These are phyloP conservation scores for Stigmatopora nigra DNA, from an alignment of 2,113 vertebrate genomes.

Conservation along the genomic window DNA sequence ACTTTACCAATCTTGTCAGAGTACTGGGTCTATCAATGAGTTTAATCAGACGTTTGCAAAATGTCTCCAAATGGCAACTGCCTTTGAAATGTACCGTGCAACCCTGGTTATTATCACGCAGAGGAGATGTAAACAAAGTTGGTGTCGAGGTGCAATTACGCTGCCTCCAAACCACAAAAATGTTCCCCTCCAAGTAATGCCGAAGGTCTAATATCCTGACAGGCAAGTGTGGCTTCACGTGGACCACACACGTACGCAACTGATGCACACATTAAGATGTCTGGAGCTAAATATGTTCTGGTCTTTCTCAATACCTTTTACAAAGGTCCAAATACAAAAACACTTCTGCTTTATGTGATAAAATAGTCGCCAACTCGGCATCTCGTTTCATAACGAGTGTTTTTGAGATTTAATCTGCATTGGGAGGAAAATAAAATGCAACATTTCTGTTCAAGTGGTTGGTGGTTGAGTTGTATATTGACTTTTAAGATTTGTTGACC, in stretches of 20 bases:
- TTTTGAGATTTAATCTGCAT: background rate
- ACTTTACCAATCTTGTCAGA: constrained; percentile 11
- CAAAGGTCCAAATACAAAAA: constrained; percentile 7
- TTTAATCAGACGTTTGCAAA: constrained; percentile 26
- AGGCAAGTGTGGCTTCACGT: constrained; percentile 33
- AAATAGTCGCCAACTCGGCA: constrained; percentile 13
- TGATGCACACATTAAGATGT: constrained; percentile 55
- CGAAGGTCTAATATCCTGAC: constrained; percentile 53
- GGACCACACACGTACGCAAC: constrained; percentile 48
- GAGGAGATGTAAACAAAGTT: constrained; percentile 57
- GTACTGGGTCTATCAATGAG: constrained; percentile 16
- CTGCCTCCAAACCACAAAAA: constrained; percentile 49
- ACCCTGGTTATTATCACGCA: constrained; percentile 52
- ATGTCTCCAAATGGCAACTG: constrained; percentile 31
- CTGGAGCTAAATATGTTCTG: constrained; percentile 43
- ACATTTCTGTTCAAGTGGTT: background rate
- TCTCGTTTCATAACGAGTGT: background rate
- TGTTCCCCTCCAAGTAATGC: constrained; percentile 48
- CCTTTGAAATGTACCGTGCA: constrained; percentile 32
- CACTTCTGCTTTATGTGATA: constrained; percentile 17
- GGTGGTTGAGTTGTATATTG: background rate
- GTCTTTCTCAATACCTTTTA: constrained; percentile 30
- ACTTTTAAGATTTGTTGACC: background rate
- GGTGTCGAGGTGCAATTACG: constrained; percentile 61
- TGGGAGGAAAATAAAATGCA: background rate